Conservation (phyloP, 2,797 vertebrate genomes). For the Takifugu ocellatus region DNA sequence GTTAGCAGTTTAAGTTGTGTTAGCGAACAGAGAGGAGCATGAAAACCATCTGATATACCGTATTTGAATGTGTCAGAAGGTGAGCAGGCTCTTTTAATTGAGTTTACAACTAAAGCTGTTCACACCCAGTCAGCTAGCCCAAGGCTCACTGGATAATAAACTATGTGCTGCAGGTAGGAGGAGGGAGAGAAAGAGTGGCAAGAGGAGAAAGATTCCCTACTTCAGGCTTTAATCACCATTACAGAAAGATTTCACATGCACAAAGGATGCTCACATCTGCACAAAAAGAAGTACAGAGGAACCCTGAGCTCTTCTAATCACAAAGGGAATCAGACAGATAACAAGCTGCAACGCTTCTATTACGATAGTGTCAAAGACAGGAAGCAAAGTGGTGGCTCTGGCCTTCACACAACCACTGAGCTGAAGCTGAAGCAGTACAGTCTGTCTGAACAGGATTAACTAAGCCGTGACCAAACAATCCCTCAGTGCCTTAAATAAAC, state of each 20-base stretch:
- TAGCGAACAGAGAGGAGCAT: no score
- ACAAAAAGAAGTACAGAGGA: conserved; percentile 17
- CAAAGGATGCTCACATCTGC: conserved; percentile 1
- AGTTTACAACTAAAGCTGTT: conserved; percentile 11
- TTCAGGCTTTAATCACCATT: conserved; percentile 23
- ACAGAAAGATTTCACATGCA: conserved; percentile 2
- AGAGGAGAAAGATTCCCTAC: neutral
- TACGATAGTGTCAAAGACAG: neutral
- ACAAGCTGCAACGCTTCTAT: conserved; percentile 12
- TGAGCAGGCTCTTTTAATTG: no score
- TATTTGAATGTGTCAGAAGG: no score
- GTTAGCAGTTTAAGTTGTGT: no score
- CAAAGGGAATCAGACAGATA: conserved; percentile 6
- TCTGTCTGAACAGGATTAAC: conserved; percentile 53
- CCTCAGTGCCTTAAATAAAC: conserved; percentile 64
- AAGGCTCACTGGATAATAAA: neutral
- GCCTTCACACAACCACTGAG: neutral
- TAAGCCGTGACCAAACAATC: conserved; percentile 67
- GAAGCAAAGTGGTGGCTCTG: conserved; percentile 10
- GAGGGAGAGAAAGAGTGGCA: neutral
- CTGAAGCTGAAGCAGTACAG: conserved; percentile 24
- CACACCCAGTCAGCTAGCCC: neutral
- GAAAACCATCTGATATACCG: no score
- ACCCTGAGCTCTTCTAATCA: conserved; percentile 36
- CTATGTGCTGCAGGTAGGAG: neutral